These are phyloP conservation scores for Heliconius ethilla DNA, from an alignment of 2,888 invertebrate species.

Conservation along the genomic window DNA sequence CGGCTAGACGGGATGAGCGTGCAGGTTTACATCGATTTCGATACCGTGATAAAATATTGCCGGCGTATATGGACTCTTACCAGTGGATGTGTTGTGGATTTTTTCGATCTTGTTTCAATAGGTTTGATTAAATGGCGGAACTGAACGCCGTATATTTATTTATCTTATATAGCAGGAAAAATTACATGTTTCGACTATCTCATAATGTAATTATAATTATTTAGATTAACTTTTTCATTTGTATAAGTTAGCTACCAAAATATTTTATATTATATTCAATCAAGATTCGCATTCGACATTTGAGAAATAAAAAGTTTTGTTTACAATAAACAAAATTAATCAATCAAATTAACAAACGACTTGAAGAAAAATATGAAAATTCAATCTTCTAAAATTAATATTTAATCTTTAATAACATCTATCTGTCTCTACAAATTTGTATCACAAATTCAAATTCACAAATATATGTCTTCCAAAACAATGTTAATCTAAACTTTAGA, in stretches of 20 bases:
- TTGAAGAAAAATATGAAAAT: not conserved
- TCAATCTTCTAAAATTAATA: not conserved
- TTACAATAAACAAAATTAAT: not conserved
- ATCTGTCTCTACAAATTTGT: not conserved
- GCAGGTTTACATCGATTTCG: slow-evolving; percentile 37
- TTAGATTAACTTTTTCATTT: too few relatives aligned
- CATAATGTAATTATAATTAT: too few relatives aligned
- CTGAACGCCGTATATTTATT: too few relatives aligned
- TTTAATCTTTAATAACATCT: not conserved
- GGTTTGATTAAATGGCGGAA: too few relatives aligned
- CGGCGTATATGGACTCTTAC: not conserved
- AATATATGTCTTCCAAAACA: slow-evolving; percentile 12
- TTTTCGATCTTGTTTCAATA: not conserved
- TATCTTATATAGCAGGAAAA: too few relatives aligned
- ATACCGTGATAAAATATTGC: slow-evolving; percentile 35
- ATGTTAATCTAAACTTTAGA: slow-evolving; percentile 10
- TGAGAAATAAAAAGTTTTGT: too few relatives aligned
- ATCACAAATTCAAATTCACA: not conserved
- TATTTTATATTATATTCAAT: too few relatives aligned
- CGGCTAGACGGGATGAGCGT: slow-evolving; percentile 34
- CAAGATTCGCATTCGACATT: too few relatives aligned
- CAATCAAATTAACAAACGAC: not conserved
- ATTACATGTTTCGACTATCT: too few relatives aligned
- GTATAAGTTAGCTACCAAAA: too few relatives aligned
- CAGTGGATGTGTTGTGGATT: not conserved